phyloP scores from a whole-genome alignment of 1,140 invertebrate species.

The Oryctes rhinoceros region DNA sequence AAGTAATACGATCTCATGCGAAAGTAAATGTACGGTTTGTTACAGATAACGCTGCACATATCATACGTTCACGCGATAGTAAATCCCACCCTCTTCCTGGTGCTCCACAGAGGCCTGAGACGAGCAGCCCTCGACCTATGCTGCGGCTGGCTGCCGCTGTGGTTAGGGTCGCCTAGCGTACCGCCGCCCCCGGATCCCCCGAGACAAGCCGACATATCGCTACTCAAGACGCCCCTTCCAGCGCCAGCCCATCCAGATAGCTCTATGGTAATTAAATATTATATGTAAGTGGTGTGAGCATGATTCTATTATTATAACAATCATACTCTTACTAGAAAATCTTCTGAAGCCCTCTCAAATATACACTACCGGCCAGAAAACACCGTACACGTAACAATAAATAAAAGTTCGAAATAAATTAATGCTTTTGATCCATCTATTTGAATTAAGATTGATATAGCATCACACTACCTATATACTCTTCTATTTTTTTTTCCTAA shows the following conservation, averaged over 20 bases:
- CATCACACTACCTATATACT: too few species aligned
- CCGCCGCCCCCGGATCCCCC: constrained; percentile 61
- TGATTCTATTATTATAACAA: constrained; percentile 46
- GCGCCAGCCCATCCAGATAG: constrained; percentile 66
- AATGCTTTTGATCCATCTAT: too few species aligned
- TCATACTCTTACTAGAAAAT: constrained; percentile 20
- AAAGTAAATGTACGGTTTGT: constrained; percentile 48
- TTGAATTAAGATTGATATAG: too few species aligned
- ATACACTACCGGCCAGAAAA: background rate
- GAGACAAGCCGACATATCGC: constrained; percentile 61
- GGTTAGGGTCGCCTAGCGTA: constrained; percentile 56
- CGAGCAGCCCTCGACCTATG: constrained; percentile 75
- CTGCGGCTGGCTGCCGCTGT: constrained; percentile 75
- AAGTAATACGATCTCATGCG: background rate
- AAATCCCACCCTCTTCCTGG: constrained; percentile 82
- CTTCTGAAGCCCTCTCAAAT: background rate
- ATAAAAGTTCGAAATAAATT: background rate
- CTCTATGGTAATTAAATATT: constrained; percentile 75
- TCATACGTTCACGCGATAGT: constrained; percentile 88
- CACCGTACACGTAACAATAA: background rate
- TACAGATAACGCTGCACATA: constrained; percentile 84
- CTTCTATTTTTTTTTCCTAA: too few species aligned
- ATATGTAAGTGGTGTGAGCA: constrained; percentile 70
- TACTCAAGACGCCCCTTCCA: constrained; percentile 64
- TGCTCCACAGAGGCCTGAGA: constrained; percentile 78